These are phyloP conservation scores for Leptarthrus brevirostris DNA, from an alignment of 2,888 invertebrate genomes.

Conservation along the genomic window DNA sequence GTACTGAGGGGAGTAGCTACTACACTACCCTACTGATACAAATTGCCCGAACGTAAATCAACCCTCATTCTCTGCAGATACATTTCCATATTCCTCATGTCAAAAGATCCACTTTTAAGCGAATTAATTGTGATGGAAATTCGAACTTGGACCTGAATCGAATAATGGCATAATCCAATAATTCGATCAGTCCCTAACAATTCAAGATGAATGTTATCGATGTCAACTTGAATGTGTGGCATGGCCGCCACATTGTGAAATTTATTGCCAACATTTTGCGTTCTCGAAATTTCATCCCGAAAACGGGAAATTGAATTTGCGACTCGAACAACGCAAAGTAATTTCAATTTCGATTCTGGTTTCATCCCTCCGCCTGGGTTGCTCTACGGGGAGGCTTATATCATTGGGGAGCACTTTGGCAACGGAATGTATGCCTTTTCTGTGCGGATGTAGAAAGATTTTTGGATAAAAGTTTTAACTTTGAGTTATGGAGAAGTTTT, in stretches of 20 bases:
- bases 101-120: slow-evolving; percentile 42
- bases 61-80: neutral
- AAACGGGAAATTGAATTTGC: slow-evolving; percentile 49
- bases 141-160: slow-evolving; percentile 38
- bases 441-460: slow-evolving; percentile 39
- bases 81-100: slow-evolving; percentile 36
- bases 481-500: slow-evolving; percentile 4
- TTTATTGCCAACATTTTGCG: slow-evolving; percentile 47
- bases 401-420: slow-evolving; percentile 45
- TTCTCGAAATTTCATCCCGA: slow-evolving; percentile 37
- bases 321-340: slow-evolving; percentile 48
- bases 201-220: slow-evolving; percentile 47
- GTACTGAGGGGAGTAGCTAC: too few species aligned
- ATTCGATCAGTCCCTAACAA: slow-evolving; percentile 42
- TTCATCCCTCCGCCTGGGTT: slow-evolving; percentile 28
- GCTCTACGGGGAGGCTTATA: slow-evolving; percentile 31
- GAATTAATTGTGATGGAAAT: slow-evolving; percentile 46
- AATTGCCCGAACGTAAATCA: slow-evolving; percentile 27
- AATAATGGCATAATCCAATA: slow-evolving; percentile 43
- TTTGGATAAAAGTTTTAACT: slow-evolving; percentile 39
- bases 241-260: slow-evolving; percentile 44
- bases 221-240: slow-evolving; percentile 47
- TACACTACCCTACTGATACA: too few species aligned
- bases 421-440: slow-evolving; percentile 38
- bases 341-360: slow-evolving; percentile 47